phyloP scores from a whole-genome alignment of 2,797 vertebrate genomes.

The Pseudochaenichthys georgianus region DNA sequence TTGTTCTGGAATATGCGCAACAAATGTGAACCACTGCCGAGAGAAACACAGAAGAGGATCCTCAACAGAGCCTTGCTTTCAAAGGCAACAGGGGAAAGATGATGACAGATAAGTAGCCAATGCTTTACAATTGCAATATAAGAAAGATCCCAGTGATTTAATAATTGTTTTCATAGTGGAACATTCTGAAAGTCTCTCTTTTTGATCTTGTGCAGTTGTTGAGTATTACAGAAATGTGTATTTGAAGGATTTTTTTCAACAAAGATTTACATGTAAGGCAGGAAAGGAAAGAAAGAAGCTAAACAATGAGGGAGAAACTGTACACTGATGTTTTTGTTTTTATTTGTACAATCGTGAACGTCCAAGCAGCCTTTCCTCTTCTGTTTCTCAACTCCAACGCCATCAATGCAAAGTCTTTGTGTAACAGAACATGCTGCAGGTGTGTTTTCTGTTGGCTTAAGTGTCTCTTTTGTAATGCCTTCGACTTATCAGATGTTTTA shows the following conservation, averaged over 20 bases:
- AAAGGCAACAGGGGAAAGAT: background rate
- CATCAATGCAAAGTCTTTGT: constrained; percentile 49
- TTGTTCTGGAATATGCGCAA: constrained; percentile 11
- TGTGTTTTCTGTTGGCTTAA: constrained; percentile 34
- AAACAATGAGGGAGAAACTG: background rate
- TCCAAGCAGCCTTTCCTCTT: constrained; percentile 16
- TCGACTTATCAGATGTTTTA: constrained; percentile 30
- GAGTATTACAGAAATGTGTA: background rate
- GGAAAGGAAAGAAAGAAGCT: constrained; percentile 6
- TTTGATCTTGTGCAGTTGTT: constrained; percentile 18
- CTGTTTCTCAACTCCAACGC: constrained; percentile 14
- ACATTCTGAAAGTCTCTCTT: background rate
- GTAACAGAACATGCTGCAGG: background rate
- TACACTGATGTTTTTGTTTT: constrained; percentile 1
- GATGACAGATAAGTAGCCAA: background rate
- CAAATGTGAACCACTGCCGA: constrained; percentile 55
- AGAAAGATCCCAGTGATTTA: background rate
- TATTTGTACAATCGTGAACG: constrained; percentile 16
- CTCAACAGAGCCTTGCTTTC: constrained; percentile 7
- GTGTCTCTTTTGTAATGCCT: constrained; percentile 32
- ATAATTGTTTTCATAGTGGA: background rate
- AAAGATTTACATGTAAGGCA: background rate
- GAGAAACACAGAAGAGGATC: constrained; percentile 15
- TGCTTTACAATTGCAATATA: constrained; percentile 5
- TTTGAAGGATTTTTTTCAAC: background rate